A percentile compares a stretch with the other conserved stretches of the same genome.
phyloP scores from a whole-genome alignment of 1,140 invertebrate species.

The Apolygus lucorum region DNA sequence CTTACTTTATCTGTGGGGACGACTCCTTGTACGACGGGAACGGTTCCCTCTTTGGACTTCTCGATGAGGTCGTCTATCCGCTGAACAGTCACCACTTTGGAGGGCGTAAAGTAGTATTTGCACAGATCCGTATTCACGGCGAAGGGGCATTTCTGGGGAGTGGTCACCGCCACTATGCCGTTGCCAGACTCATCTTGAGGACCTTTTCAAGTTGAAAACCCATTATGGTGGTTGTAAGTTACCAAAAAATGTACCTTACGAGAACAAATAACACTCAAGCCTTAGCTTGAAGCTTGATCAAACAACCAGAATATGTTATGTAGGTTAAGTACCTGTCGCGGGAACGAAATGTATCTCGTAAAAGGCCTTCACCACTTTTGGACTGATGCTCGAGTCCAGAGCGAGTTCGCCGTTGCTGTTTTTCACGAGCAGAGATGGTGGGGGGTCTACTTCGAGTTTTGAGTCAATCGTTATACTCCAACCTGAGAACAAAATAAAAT shows the following conservation, averaged over 20 bases:
- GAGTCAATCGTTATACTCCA: not conserved
- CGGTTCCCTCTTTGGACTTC: not conserved
- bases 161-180: not conserved
- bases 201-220: too few relatives aligned
- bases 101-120: conserved; percentile 8
- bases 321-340: too few relatives aligned
- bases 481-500: not conserved
- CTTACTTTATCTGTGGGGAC: not conserved
- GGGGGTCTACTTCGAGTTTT: not conserved
- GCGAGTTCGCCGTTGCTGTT: not conserved
- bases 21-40: conserved; percentile 2
- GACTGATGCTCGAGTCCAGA: conserved; percentile 3
- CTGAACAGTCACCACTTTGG: not conserved
- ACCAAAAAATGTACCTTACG: too few relatives aligned
- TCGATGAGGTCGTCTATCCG: conserved; percentile 2
- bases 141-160: not conserved
- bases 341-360: conserved; percentile 8
- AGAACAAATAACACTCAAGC: too few relatives aligned
- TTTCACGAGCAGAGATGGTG: not conserved
- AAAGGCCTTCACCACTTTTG: not conserved
- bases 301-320: too few relatives aligned
- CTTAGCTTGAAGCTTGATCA: too few relatives aligned
- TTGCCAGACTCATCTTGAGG: not conserved
- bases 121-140: not conserved
- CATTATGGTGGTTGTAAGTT: too few relatives aligned